Evolutionary conservation across 2,797 vertebrate genomes (phyloP).

Genomic region (Gymnoscopelus braueri): DNA sequence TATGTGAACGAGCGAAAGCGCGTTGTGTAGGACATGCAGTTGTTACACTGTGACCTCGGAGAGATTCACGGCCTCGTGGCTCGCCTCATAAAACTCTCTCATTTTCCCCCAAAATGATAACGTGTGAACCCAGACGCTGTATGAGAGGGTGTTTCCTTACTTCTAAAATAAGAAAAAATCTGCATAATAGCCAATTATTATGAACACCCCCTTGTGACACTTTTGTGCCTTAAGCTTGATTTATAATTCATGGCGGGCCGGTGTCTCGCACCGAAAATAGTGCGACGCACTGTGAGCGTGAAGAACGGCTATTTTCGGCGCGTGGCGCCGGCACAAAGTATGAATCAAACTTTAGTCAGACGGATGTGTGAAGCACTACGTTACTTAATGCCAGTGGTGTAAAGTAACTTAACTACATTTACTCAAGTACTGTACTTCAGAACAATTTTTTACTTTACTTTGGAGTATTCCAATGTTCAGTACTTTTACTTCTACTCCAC

Average conservation of each 20-base stretch:
- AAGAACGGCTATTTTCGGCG: too few species aligned
- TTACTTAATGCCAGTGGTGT: not conserved
- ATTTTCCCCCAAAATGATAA: conserved; percentile 31
- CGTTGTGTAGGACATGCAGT: conserved; percentile 1
- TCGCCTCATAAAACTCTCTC: conserved; percentile 30
- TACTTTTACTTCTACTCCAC: too few species aligned
- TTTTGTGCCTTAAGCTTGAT: too few species aligned
- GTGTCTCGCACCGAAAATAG: too few species aligned
- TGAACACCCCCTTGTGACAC: not conserved
- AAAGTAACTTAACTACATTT: too few species aligned
- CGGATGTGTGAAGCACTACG: conserved; percentile 37
- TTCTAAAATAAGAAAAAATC: conserved; percentile 13
- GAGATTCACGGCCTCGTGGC: conserved; percentile 45
- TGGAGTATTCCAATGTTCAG: too few species aligned
- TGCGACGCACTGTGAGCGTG: too few species aligned
- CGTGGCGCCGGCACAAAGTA: too few species aligned
- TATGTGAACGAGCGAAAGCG: conserved; percentile 42
- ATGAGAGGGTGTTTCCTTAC: conserved; percentile 25
- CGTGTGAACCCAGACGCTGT: not conserved
- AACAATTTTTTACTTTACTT: too few species aligned
- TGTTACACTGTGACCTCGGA: conserved; percentile 38
- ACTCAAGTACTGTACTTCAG: too few species aligned
- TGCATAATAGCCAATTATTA: conserved; percentile 32
- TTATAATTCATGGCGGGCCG: too few species aligned
- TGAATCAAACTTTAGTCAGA: conserved; percentile 7